These are phyloP conservation scores for Bovichtus variegatus DNA, from an alignment of 2,797 vertebrate genomes.

Conservation along the genomic window DNA sequence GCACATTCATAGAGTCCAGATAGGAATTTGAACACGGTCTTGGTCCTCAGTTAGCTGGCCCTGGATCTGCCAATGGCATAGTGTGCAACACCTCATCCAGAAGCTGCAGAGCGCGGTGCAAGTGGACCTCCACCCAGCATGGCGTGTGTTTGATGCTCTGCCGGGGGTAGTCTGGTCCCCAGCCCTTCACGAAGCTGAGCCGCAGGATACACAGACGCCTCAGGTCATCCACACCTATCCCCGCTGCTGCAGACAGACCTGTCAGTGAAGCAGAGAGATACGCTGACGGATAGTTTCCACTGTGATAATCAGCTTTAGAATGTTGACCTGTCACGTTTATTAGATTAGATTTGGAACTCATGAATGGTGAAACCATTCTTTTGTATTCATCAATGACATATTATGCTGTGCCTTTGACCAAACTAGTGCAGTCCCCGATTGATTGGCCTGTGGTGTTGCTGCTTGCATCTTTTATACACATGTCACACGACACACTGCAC, in stretches of 20 bases:
- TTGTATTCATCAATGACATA: too few species aligned
- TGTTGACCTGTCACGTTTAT: too few species aligned
- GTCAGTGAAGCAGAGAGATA: not conserved
- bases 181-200: slow-evolving; percentile 89
- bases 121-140: slow-evolving; percentile 88
- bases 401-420: too few species aligned
- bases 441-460: too few species aligned
- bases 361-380: too few species aligned
- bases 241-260: slow-evolving; percentile 86
- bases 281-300: not conserved
- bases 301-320: not conserved
- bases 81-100: slow-evolving; percentile 89
- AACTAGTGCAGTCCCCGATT: too few species aligned
- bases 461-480: too few species aligned
- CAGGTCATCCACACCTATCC: slow-evolving; percentile 87
- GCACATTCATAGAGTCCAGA: slow-evolving; percentile 48
- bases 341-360: too few species aligned
- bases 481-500: too few species aligned
- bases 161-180: slow-evolving; percentile 87
- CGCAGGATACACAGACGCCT: slow-evolving; percentile 86
- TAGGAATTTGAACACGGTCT: slow-evolving; percentile 16
- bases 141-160: slow-evolving; percentile 90
- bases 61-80: slow-evolving; percentile 84
- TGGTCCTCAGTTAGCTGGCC: slow-evolving; percentile 77
- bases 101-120: slow-evolving; percentile 88